Conservation (phyloP, 2,113 vertebrate genomes). For the Acrocephalus kingi region DNA sequence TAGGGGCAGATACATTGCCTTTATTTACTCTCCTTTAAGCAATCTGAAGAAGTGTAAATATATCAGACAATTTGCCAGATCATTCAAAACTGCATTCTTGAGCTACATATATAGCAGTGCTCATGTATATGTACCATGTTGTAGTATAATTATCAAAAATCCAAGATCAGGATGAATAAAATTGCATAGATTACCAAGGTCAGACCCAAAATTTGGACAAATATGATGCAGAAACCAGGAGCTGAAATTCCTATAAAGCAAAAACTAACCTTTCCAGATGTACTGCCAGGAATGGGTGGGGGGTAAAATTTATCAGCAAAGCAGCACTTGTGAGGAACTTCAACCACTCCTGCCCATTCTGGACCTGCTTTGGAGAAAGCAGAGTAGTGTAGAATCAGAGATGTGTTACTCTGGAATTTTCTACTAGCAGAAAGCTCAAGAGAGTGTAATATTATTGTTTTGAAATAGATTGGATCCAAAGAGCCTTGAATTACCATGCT, state of each 20-base stretch:
- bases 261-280: not conserved
- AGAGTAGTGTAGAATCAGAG: not conserved
- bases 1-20: not conserved
- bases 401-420: not conserved
- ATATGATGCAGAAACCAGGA: not conserved
- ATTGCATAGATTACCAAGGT: not conserved
- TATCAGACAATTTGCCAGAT: not conserved
- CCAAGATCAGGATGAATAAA: not conserved
- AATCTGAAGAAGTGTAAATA: not conserved
- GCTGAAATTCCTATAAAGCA: not conserved
- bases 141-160: not conserved
- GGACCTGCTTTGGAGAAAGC: not conserved
- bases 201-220: not conserved
- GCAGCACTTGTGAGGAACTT: not conserved
- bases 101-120: not conserved
- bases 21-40: not conserved
- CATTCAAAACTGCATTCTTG: not conserved
- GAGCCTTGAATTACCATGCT: not conserved
- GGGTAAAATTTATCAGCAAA: not conserved
- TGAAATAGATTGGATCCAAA: not conserved
- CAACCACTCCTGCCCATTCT: not conserved
- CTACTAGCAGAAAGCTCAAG: not conserved
- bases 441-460: not conserved
- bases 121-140: not conserved
- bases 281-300: not conserved